A percentile compares a stretch with the other conserved stretches of the same genome.
Evolutionary conservation across 2,113 vertebrate genomes (phyloP).

Genomic region (Herpetotheres cachinnans): DNA sequence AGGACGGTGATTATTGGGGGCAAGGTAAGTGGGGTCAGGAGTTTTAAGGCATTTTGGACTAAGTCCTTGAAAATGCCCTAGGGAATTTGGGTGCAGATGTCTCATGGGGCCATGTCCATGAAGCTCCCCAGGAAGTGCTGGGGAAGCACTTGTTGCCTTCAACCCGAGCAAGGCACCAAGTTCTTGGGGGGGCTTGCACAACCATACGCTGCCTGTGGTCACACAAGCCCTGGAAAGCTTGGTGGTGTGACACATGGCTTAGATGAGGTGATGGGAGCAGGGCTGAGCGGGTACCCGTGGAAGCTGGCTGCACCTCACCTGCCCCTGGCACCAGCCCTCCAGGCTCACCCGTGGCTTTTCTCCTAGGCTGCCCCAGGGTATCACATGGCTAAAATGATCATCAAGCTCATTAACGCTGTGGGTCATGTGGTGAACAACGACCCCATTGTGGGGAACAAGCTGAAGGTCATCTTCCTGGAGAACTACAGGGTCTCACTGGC

Average conservation of each 20-base stretch:
- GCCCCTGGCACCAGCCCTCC: background rate
- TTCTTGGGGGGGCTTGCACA: background rate
- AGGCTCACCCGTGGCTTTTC: background rate
- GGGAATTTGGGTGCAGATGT: background rate
- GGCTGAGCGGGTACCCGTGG: accelerated
- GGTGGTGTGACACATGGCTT: accelerated
- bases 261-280: background rate
- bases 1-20: slow-evolving; percentile 95
- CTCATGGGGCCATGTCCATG: accelerated
- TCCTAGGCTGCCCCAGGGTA: slow-evolving; percentile 93
- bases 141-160: background rate
- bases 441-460: slow-evolving; percentile 84
- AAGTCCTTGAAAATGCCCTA: background rate
- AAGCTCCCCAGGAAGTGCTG: background rate
- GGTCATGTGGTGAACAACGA: slow-evolving; percentile 91
- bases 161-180: background rate
- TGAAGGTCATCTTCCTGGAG: slow-evolving; percentile 95
- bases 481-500: slow-evolving; percentile 96
- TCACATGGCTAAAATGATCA: slow-evolving; percentile 97
- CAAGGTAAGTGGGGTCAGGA: slow-evolving; percentile 79
- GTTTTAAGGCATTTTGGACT: background rate
- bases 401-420: slow-evolving; percentile 91
- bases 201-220: background rate
- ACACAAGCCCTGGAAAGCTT: background rate
- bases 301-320: background rate